These are phyloP conservation scores for Matsumyia berberina DNA, from an alignment of 2,888 invertebrate species.

Conservation along the genomic window DNA sequence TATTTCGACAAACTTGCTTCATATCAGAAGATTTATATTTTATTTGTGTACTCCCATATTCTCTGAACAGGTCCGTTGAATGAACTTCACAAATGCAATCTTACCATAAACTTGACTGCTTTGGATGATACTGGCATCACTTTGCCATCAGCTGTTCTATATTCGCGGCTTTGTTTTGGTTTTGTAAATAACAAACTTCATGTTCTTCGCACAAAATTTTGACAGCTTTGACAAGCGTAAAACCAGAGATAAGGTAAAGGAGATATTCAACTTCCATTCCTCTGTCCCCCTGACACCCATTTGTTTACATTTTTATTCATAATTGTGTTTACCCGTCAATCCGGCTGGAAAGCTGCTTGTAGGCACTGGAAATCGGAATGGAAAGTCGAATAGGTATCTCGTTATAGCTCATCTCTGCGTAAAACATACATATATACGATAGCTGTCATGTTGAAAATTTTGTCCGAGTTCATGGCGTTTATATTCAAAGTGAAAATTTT, in stretches of 20 bases:
- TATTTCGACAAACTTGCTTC: no score
- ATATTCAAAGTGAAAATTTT: constrained; percentile 37
- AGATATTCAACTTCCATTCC: no score
- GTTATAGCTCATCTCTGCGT: no score
- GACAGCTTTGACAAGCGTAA: constrained; percentile 30
- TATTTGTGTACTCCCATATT: background rate
- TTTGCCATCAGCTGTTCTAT: constrained; percentile 50
- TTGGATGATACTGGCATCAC: constrained; percentile 23
- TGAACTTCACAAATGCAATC: background rate
- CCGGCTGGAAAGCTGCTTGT: no score
- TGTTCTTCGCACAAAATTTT: constrained; percentile 18
- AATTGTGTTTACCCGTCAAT: no score
- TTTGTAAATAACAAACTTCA: constrained; percentile 38
- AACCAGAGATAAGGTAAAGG: no score
- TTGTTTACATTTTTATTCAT: no score
- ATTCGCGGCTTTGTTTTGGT: constrained; percentile 59
- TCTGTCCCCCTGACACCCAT: no score
- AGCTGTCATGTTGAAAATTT: constrained; percentile 63
- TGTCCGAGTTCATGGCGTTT: constrained; percentile 56
- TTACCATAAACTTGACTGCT: background rate
- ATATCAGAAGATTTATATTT: no score
- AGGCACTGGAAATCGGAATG: no score
- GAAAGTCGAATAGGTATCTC: no score
- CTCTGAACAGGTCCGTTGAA: no score
- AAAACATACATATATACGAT: constrained; percentile 15